A percentile compares a stretch with the other conserved stretches of the same genome.
These are phyloP conservation scores for Heliconius aoede DNA, from an alignment of 2,888 invertebrate species.

Conservation along the genomic window DNA sequence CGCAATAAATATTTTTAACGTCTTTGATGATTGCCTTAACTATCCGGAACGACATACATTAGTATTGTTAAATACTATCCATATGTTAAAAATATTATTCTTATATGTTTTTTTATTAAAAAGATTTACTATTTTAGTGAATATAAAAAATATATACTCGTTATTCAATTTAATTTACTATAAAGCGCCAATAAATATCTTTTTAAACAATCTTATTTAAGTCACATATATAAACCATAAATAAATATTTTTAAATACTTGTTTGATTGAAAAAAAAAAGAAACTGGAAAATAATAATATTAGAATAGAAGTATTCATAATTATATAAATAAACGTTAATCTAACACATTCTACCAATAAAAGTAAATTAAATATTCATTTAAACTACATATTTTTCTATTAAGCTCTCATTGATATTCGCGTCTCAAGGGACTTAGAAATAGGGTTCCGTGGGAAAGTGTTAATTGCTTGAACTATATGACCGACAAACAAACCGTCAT, in stretches of 20 bases:
- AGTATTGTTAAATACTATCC: conserved; percentile 24
- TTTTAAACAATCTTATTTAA: neutral
- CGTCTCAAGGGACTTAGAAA: conserved; percentile 65
- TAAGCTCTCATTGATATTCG: conserved; percentile 53
- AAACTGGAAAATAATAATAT: neutral
- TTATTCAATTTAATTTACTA: neutral
- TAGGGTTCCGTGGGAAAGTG: conserved; percentile 70
- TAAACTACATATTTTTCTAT: neutral
- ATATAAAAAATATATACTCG: neutral
- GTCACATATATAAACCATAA: neutral
- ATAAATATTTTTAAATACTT: neutral
- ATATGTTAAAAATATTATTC: conserved; percentile 7
- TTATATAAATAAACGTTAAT: neutral
- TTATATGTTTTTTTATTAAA: neutral
- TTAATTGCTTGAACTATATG: conserved; percentile 77
- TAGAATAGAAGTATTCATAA: neutral
- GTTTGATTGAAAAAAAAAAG: no score
- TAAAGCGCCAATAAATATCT: no score
- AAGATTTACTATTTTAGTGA: neutral
- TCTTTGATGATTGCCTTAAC: conserved; percentile 64
- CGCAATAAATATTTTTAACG: conserved; percentile 79
- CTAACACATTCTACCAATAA: neutral
- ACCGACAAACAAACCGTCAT: conserved; percentile 60
- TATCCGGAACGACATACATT: conserved; percentile 49
- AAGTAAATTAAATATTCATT: neutral